Conservation (phyloP, 2,797 vertebrate species). For the Platyrinchus mystaceus region DNA sequence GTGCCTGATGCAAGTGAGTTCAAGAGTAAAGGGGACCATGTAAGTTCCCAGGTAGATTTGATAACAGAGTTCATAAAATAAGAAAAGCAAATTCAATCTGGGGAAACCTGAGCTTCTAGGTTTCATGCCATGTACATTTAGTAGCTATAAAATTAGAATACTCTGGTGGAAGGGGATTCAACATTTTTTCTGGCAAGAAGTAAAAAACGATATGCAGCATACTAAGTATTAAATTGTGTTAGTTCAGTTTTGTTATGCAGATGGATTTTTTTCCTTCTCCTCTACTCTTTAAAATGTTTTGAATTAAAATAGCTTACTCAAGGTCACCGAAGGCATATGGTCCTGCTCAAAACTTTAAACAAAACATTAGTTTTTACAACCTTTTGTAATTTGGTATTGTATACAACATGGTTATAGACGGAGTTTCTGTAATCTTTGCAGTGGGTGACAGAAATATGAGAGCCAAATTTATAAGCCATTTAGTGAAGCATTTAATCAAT, state of each 20-base stretch:
- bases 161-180: not conserved
- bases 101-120: slow-evolving; percentile 39
- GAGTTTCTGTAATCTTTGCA: slow-evolving; percentile 83
- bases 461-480: slow-evolving; percentile 85
- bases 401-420: slow-evolving; percentile 80
- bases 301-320: slow-evolving; percentile 86
- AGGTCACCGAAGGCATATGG: slow-evolving; percentile 83
- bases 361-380: slow-evolving; percentile 87
- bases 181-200: slow-evolving; percentile 10
- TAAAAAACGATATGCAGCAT: not conserved
- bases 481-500: slow-evolving; percentile 86
- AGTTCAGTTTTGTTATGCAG: slow-evolving; percentile 67
- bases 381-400: slow-evolving; percentile 86
- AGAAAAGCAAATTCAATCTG: slow-evolving; percentile 9
- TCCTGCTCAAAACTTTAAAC: slow-evolving; percentile 85
- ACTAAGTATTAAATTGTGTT: slow-evolving; percentile 41
- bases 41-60: slow-evolving; percentile 23
- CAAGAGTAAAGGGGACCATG: not conserved
- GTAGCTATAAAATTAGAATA: slow-evolving; percentile 24
- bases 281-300: slow-evolving; percentile 79
- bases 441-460: slow-evolving; percentile 86
- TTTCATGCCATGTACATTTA: slow-evolving; percentile 17
- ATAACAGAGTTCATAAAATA: slow-evolving; percentile 55
- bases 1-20: not conserved
- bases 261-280: slow-evolving; percentile 59